Evolutionary conservation across 2,113 vertebrate genomes (phyloP), one percentile per base, ranked within the genome.

Genomic region (Gallinago jamesoni): DNA sequence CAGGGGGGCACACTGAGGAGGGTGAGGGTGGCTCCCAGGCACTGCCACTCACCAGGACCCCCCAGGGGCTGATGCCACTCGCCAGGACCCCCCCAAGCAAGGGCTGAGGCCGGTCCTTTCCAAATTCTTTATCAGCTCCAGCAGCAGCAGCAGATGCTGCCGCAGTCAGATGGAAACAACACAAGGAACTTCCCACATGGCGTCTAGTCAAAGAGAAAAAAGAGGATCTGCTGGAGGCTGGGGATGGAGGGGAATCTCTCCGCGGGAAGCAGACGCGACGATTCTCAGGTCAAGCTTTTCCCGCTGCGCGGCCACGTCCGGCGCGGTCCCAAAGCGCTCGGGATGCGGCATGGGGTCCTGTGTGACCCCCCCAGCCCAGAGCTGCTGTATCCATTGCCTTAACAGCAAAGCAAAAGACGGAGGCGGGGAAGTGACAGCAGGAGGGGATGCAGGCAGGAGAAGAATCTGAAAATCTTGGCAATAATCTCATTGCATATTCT

Each of bases 81-180:
- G 41, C 41, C 41, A 43, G 41, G 41, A 43, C 41, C 41, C 41
- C 41, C 41, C 39, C 39, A 39, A 39, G 39, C 39, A 39, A 39
- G 39, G 39, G 39, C 87, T 47, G 55, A 53, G 84, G 57, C 84
- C 31, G 52, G 55, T 81, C 87, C 78, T 19, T 24, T n/a, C 81
- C 80, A 57, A 45, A 12, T 20, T 27, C 70, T 75, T 43, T 3
- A 52, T 41, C 74, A 73, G 72, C 86, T 87, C 82, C 82, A 72
- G 20, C 85, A 88, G 52, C 87, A 59, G 93, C 84, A 87, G 94
- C 90, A 96, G 96, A 94, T 94, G 93, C 94, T 92, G 92, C 88
- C 95, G 86, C 91, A 96, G 72, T 95, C 95, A 89, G 90, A 90
- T 77, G 88, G 92, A 96, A 96, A 90, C 87, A 92, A 94, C 93